Evolutionary conservation across 2,888 invertebrate genomes (phyloP).

Genomic region (Cryptocephalus moraei): DNA sequence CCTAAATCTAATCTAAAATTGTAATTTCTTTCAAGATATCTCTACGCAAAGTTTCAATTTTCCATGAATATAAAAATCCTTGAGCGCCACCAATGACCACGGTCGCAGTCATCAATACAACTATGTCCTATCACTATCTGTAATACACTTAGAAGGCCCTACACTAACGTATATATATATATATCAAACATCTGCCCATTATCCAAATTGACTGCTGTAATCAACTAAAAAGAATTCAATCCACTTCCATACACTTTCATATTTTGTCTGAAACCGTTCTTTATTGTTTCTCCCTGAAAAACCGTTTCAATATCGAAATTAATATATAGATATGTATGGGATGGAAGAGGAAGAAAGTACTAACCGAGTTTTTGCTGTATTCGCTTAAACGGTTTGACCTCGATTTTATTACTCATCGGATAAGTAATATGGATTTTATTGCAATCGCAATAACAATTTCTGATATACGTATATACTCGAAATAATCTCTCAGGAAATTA

Average conservation of each 20-base stretch:
- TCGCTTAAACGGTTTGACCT: too few species aligned
- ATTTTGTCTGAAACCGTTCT: conserved; percentile 26
- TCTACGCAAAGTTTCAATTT: background rate
- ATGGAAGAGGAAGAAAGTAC: background rate
- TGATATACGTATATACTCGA: too few species aligned
- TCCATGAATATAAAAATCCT: too few species aligned
- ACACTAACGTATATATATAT: conserved; percentile 20
- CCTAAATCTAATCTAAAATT: background rate
- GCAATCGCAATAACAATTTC: too few species aligned
- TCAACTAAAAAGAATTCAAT: conserved; percentile 39
- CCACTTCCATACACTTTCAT: conserved; percentile 32
- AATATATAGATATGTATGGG: background rate
- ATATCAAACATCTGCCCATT: conserved; percentile 40
- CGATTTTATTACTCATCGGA: too few species aligned
- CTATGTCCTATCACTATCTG: conserved; percentile 34
- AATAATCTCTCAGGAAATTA: too few species aligned
- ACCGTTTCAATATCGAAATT: background rate
- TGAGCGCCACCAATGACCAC: background rate
- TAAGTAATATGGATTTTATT: too few species aligned
- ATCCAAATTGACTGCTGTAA: conserved; percentile 40
- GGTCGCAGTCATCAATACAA: conserved; percentile 32
- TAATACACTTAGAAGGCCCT: conserved; percentile 37
- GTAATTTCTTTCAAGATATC: background rate
- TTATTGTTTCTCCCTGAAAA: conserved; percentile 17
- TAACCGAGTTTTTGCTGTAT: too few species aligned